These are phyloP conservation scores for Alethe castanea DNA, from an alignment of 2,113 vertebrate species.

Conservation along the genomic window DNA sequence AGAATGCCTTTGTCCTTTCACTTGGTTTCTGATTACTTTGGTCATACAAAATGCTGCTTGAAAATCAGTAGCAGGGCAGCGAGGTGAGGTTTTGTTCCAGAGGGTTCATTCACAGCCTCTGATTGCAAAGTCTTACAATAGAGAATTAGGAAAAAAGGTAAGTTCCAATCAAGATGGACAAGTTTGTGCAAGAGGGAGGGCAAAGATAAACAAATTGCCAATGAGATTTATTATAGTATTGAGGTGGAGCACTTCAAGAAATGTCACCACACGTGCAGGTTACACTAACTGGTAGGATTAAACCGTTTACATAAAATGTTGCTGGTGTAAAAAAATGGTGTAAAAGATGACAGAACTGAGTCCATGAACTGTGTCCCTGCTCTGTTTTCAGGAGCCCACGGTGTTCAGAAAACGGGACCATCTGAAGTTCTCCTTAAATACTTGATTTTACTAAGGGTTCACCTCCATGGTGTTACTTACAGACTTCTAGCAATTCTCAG, in stretches of 20 bases:
- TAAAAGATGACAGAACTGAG: background rate
- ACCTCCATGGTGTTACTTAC: background rate
- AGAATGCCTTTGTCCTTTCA: background rate
- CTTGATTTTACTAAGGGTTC: background rate
- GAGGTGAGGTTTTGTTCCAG: background rate
- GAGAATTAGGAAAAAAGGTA: background rate
- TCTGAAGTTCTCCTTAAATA: background rate
- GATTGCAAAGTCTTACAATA: background rate
- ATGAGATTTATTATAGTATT: background rate
- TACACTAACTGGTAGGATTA: background rate
- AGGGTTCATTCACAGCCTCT: background rate
- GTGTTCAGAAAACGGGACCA: background rate
- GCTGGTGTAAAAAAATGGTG: background rate
- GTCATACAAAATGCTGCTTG: background rate
- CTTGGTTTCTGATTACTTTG: background rate
- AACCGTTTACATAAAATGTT: background rate
- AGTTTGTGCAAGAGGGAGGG: background rate
- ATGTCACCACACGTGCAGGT: fast-evolving
- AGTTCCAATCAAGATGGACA: background rate
- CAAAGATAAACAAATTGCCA: background rate
- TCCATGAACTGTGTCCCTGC: background rate
- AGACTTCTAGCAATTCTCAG: background rate
- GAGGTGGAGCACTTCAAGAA: background rate
- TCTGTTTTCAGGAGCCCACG: background rate
- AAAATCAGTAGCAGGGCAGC: background rate